Evolutionary conservation across 2,888 invertebrate species (phyloP).

Genomic region (Ectobius pallidus): DNA sequence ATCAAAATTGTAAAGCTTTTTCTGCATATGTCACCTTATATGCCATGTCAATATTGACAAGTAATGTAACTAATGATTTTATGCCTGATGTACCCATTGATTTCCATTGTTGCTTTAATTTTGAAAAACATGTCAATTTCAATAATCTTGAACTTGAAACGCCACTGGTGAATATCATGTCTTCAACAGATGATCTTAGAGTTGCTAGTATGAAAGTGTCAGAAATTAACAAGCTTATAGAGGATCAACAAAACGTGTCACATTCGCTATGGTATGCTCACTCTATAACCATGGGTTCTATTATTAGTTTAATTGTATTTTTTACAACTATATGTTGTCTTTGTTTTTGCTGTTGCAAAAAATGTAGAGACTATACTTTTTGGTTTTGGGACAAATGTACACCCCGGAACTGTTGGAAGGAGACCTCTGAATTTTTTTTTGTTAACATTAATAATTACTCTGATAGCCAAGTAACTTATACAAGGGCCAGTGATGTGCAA

Average conservation of each 20-base stretch:
- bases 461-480: too few species aligned
- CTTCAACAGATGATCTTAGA: not conserved
- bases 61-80: not conserved
- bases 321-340: too few species aligned
- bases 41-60: not conserved
- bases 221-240: not conserved
- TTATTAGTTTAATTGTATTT: too few species aligned
- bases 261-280: too few species aligned
- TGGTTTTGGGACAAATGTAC: too few species aligned
- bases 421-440: too few species aligned
- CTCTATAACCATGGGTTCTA: too few species aligned
- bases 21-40: not conserved
- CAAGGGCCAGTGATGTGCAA: too few species aligned
- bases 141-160: not conserved
- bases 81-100: not conserved
- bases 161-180: not conserved
- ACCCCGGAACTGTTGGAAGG: too few species aligned
- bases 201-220: not conserved
- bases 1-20: not conserved
- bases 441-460: too few species aligned
- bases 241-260: not conserved
- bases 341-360: too few species aligned
- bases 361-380: too few species aligned
- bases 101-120: not conserved
- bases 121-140: not conserved